A percentile compares a stretch with the other conserved stretches of the same genome.
These are phyloP conservation scores for Nycticryphes semicollaris DNA, from an alignment of 2,113 vertebrate genomes.

Conservation along the genomic window DNA sequence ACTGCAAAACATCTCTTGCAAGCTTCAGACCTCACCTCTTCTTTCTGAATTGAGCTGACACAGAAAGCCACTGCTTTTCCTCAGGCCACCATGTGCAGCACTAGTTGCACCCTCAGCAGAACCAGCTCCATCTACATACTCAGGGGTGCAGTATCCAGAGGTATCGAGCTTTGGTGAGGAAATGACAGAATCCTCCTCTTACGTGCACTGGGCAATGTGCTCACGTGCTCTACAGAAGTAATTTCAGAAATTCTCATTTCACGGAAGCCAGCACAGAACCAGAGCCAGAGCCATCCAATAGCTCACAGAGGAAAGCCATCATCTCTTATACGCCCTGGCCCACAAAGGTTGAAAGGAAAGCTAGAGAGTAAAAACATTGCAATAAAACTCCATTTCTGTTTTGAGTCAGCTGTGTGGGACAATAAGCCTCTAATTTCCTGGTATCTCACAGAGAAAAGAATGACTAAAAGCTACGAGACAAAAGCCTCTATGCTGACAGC, in stretches of 20 bases:
- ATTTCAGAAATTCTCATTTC: background rate
- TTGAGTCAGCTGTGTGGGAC: background rate
- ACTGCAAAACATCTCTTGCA: background rate
- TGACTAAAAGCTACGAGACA: background rate
- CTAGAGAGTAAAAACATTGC: background rate
- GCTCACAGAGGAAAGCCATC: background rate
- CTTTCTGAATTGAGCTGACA: background rate
- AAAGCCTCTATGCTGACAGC: background rate
- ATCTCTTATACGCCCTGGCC: background rate
- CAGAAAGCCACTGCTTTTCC: background rate
- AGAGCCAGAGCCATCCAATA: background rate
- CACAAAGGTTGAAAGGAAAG: background rate
- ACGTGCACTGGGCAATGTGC: rapidly evolving
- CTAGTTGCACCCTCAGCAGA: background rate
- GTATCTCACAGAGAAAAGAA: background rate
- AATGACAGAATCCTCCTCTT: background rate
- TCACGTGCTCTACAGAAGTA: background rate
- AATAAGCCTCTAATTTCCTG: background rate
- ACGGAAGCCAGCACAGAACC: background rate
- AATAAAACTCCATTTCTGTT: background rate
- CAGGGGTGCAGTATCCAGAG: background rate
- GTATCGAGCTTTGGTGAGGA: background rate
- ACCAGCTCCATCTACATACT: rapidly evolving
- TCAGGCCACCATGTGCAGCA: background rate
- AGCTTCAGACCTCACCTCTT: background rate